phyloP scores from a whole-genome alignment of 1,140 invertebrate genomes.

The Bombus superbus region DNA sequence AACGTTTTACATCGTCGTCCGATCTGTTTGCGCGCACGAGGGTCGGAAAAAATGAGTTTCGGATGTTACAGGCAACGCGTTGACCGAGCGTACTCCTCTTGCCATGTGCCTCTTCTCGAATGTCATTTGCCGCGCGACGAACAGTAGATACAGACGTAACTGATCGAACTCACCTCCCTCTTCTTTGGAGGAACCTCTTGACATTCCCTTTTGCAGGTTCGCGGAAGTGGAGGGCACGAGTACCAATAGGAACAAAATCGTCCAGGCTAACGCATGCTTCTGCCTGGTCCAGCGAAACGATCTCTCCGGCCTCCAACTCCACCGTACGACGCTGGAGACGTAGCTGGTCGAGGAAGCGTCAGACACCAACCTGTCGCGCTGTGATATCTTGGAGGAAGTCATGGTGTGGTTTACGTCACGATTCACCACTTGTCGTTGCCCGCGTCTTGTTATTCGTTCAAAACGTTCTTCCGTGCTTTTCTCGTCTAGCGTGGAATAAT shows the following conservation, averaged over 20 bases:
- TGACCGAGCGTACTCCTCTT: too few relatives aligned
- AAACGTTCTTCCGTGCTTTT: too few relatives aligned
- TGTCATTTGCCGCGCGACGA: too few relatives aligned
- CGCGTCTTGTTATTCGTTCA: conserved; percentile 2
- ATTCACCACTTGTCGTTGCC: conserved; percentile 4
- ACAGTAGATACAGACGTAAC: not conserved
- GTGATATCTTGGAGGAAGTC: not conserved
- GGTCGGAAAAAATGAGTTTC: too few relatives aligned
- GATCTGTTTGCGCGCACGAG: too few relatives aligned
- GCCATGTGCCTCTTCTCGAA: too few relatives aligned
- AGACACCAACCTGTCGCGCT: not conserved
- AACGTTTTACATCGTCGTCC: too few relatives aligned
- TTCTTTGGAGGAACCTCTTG: conserved; percentile 31
- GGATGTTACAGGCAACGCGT: too few relatives aligned
- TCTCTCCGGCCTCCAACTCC: conserved; percentile 49
- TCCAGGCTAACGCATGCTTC: conserved; percentile 46
- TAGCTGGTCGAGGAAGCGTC: conserved; percentile 39
- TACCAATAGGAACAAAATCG: conserved; percentile 66
- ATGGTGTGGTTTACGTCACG: too few relatives aligned
- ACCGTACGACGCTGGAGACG: conserved; percentile 77
- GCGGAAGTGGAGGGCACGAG: conserved; percentile 52
- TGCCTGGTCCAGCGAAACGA: conserved; percentile 25
- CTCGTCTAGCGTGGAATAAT: not conserved
- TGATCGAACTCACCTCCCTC: conserved; percentile 47
- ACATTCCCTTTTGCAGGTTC: conserved; percentile 5